These are phyloP conservation scores for Nerophis ophidion DNA, from an alignment of 2,113 vertebrate genomes.

Conservation along the genomic window DNA sequence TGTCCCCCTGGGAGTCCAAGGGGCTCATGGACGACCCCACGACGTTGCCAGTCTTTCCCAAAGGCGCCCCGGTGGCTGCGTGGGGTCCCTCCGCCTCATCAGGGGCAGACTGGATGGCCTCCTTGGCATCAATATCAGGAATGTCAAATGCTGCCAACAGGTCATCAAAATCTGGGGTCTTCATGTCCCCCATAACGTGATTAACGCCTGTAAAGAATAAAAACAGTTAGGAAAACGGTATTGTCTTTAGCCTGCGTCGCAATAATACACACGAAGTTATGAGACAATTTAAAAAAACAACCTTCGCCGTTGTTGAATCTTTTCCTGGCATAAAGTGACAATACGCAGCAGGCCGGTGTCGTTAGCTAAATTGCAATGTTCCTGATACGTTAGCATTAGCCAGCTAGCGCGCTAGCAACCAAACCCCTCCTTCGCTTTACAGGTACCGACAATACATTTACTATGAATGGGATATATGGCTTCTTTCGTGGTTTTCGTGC, in stretches of 20 bases:
- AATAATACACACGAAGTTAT: no score
- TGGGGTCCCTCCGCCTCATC: conserved; percentile 77
- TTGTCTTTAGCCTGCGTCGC: no score
- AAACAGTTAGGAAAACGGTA: not conserved
- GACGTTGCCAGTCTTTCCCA: conserved; percentile 56
- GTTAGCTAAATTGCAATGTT: no score
- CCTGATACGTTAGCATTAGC: conserved; percentile 32
- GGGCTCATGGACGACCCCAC: conserved; percentile 63
- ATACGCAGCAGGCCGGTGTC: no score
- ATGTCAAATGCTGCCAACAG: conserved; percentile 93
- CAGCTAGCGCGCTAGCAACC: conserved; percentile 41
- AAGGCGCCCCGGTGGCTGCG: conserved; percentile 46
- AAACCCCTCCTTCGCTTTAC: conserved; percentile 23
- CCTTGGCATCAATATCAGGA: conserved; percentile 89
- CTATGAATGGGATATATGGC: conserved; percentile 30
- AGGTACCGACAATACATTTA: conserved; percentile 6
- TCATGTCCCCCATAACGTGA: conserved; percentile 92
- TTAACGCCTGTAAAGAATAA: conserved; percentile 54
- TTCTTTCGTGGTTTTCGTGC: not conserved
- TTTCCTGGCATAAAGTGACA: no score
- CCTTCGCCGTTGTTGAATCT: no score
- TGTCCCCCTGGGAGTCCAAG: conserved; percentile 66
- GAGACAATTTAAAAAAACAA: no score
- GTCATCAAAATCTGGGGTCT: conserved; percentile 93
- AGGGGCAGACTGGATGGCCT: conserved; percentile 84